Evolutionary conservation across 35 echinoderm and acorn worm species (phyloP).

Genomic region (Anneissia japonica): DNA sequence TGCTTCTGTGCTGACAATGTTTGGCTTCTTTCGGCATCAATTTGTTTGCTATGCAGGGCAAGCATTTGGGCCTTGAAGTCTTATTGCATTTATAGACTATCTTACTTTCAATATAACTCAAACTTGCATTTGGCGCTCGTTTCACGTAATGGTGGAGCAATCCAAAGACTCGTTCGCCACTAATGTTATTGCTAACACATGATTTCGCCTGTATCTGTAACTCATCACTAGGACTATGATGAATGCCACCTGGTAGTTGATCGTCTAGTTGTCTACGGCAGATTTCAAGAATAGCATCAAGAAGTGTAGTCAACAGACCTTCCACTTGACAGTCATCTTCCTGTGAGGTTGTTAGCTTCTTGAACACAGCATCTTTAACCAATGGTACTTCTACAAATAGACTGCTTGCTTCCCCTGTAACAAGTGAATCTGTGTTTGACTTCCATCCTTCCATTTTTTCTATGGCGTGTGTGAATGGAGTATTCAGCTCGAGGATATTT

Average conservation of each 20-base stretch:
- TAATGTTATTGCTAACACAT: background rate
- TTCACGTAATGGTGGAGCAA: background rate
- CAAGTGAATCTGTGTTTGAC: background rate
- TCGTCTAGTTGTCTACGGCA: background rate
- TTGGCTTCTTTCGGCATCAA: background rate
- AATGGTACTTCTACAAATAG: background rate
- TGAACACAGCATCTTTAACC: background rate
- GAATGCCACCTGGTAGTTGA: background rate
- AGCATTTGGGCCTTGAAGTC: no score
- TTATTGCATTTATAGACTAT: background rate
- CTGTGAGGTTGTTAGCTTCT: background rate
- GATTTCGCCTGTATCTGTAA: background rate
- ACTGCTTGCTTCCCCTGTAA: background rate
- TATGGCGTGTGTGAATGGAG: background rate
- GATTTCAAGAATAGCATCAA: background rate
- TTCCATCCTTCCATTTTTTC: background rate
- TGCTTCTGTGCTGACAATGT: background rate
- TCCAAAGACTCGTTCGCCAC: background rate
- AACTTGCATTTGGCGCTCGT: background rate
- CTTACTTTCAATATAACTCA: background rate
- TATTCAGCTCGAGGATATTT: background rate
- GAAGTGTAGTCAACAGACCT: background rate
- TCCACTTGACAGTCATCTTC: background rate
- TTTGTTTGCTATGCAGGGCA: background rate
- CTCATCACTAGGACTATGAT: background rate